Percentiles rank a stretch among this genome's conserved stretches.
Evolutionary conservation across 2,113 vertebrate species (phyloP).

Genomic region (Syngnathus typhle): DNA sequence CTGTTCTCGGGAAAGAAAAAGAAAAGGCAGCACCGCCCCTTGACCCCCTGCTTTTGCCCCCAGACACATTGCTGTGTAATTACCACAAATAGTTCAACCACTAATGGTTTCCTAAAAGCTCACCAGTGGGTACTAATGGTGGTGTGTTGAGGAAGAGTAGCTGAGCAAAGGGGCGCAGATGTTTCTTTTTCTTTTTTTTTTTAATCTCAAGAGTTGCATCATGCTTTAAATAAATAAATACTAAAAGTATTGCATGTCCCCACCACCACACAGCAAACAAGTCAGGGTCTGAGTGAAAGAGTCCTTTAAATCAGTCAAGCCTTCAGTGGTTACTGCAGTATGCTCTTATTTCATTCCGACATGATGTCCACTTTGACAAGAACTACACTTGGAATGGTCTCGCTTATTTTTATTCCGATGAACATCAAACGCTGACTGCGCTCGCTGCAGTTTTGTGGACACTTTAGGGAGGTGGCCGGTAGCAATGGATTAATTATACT

Average conservation of each 20-base stretch:
- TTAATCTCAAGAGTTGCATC: constrained; percentile 1
- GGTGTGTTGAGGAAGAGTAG: constrained; percentile 1
- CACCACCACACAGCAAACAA: neutral
- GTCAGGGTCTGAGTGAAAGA: neutral
- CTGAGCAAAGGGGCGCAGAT: neutral
- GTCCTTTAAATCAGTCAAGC: neutral
- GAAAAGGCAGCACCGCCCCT: constrained; percentile 28
- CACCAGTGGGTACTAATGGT: constrained; percentile 20
- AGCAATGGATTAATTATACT: constrained; percentile 36
- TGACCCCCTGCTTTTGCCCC: constrained; percentile 20
- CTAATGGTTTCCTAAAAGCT: constrained; percentile 31
- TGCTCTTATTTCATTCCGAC: neutral
- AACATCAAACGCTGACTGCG: constrained; percentile 1
- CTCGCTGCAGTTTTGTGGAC: constrained; percentile 26
- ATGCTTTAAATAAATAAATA: neutral
- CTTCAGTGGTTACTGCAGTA: neutral
- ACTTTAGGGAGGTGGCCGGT: constrained; percentile 32
- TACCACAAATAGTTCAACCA: constrained; percentile 39
- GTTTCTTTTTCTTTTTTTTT: neutral
- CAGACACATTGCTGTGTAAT: constrained; percentile 47
- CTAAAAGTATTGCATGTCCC: neutral
- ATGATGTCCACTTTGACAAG: neutral
- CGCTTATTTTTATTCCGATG: neutral
- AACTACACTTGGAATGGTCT: neutral
- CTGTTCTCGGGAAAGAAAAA: constrained; percentile 13